These are phyloP conservation scores for Pterobdella sp. DNA, from an alignment of 2,888 invertebrate species.

Conservation along the genomic window DNA sequence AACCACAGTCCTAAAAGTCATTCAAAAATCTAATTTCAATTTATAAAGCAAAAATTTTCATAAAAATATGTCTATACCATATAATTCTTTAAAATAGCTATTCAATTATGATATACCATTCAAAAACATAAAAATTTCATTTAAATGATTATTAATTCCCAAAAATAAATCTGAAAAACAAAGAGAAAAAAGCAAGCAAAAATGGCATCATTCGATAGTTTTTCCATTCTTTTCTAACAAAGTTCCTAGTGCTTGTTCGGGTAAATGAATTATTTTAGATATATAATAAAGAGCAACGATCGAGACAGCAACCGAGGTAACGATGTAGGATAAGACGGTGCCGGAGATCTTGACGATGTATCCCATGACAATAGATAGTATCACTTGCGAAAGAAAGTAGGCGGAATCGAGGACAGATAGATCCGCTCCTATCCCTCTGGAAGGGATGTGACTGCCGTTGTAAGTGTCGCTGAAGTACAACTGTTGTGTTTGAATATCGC, in stretches of 20 bases:
- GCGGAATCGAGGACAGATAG: constrained; percentile 61
- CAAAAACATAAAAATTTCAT: too few species aligned
- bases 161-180: too few species aligned
- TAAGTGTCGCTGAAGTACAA: constrained; percentile 46
- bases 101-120: too few species aligned
- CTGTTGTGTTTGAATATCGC: constrained; percentile 44
- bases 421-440: constrained; percentile 82
- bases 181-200: too few species aligned
- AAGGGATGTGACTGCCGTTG: constrained; percentile 28
- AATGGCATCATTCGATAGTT: background rate
- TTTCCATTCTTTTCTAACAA: constrained; percentile 8
- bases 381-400: constrained; percentile 51
- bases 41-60: too few species aligned
- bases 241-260: constrained; percentile 35
- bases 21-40: too few species aligned
- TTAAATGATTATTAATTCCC: too few species aligned
- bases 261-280: constrained; percentile 39
- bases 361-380: constrained; percentile 52
- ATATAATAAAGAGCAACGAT: constrained; percentile 46
- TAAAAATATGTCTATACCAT: too few species aligned
- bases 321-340: constrained; percentile 51
- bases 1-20: too few species aligned
- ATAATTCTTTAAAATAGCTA: too few species aligned
- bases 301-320: constrained; percentile 50
- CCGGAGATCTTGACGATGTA: constrained; percentile 52